Percentiles rank a stretch among this genome's conserved stretches.
phyloP scores from a whole-genome alignment of 2,113 vertebrate genomes.

The Narcine bancroftii region DNA sequence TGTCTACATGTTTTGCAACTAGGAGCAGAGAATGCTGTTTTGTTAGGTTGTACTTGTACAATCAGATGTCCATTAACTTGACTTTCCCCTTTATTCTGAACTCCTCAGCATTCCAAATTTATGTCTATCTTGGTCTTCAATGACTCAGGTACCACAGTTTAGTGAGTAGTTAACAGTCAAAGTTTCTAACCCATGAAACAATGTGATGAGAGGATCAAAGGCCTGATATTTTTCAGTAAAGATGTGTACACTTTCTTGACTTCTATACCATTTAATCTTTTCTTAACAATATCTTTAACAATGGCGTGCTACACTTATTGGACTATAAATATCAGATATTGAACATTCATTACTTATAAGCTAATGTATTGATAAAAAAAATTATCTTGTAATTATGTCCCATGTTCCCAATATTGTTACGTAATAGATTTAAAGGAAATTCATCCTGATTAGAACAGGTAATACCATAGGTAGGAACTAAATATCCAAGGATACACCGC shows the following conservation, averaged over 20 bases:
- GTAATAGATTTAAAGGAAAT: neutral
- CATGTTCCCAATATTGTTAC: slow-evolving; percentile 5
- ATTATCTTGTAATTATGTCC: neutral
- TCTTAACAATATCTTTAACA: neutral
- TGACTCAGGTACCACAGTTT: too few relatives aligned
- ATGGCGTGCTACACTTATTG: neutral
- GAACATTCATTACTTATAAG: slow-evolving; percentile 2
- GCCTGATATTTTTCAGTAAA: too few relatives aligned
- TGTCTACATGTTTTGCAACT: too few relatives aligned
- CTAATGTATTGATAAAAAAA: neutral
- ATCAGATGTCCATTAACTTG: too few relatives aligned
- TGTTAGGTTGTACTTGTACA: too few relatives aligned
- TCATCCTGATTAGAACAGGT: neutral
- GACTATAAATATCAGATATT: neutral
- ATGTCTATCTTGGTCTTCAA: too few relatives aligned
- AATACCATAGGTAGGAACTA: too few relatives aligned
- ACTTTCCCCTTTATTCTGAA: too few relatives aligned
- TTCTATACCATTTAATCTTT: neutral
- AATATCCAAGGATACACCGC: too few relatives aligned
- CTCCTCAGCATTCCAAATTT: too few relatives aligned
- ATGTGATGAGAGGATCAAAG: neutral
- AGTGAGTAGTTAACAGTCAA: neutral
- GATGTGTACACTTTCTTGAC: neutral
- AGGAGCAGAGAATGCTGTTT: too few relatives aligned
- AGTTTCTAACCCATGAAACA: neutral